Conservation (phyloP, 2,113 vertebrate species). For the Blennius ocellaris region DNA sequence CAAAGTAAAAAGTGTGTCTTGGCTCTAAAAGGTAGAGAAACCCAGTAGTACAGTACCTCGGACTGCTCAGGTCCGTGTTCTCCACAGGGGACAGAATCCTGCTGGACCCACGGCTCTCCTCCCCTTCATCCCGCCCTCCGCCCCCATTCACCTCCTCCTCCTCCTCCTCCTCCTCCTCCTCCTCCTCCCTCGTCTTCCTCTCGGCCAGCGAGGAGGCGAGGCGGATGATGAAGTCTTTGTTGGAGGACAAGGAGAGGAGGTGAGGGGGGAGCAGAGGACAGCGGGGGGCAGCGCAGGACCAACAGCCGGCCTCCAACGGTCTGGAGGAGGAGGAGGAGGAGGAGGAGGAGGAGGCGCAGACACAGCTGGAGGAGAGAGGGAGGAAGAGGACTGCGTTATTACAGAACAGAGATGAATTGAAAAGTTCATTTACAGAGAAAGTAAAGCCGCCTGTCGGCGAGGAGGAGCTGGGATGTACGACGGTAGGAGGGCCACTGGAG, state of each 20-base stretch:
- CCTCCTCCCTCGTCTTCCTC: background rate
- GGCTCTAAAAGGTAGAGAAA: no score
- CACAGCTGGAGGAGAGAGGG: conserved; percentile 33
- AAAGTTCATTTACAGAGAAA: no score
- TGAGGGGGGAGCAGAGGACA: conserved; percentile 85
- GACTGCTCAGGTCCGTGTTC: conserved; percentile 35
- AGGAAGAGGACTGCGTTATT: no score
- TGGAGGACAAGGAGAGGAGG: conserved; percentile 86
- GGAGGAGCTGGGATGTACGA: no score
- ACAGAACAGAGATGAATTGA: background rate
- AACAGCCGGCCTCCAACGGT: conserved; percentile 23
- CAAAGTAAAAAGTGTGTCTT: no score
- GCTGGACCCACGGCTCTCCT: conserved; percentile 28
- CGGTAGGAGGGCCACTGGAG: no score
- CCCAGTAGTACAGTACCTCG: no score
- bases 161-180: background rate
- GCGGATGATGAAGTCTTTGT: conserved; percentile 87
- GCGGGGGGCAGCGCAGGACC: conserved; percentile 46
- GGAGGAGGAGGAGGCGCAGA: conserved; percentile 53
- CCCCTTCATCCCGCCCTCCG: conserved; percentile 27
- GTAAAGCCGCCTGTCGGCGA: no score
- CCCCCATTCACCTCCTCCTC: background rate
- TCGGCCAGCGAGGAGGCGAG: conserved; percentile 81
- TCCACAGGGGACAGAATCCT: conserved; percentile 42
- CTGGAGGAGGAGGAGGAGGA: conserved; percentile 37